Evolutionary conservation across 2,797 vertebrate species (phyloP).

Genomic region (Pseudocheirus occidentalis): DNA sequence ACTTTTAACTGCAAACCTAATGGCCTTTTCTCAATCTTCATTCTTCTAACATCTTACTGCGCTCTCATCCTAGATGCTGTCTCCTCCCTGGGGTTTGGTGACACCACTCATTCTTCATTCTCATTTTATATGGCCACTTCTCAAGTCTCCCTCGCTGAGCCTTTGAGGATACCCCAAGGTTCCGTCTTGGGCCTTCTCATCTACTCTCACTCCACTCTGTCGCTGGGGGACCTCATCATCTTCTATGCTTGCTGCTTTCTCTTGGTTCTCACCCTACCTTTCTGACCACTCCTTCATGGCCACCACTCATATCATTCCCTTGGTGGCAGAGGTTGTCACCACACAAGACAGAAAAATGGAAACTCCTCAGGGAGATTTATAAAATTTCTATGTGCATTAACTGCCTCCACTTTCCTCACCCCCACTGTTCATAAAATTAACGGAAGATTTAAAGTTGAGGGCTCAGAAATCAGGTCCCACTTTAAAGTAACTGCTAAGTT

Average conservation of each 20-base stretch:
- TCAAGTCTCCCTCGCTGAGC: background rate
- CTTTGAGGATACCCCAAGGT: background rate
- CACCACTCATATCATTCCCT: background rate
- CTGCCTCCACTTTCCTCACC: background rate
- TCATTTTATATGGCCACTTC: background rate
- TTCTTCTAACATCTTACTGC: background rate
- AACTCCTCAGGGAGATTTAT: background rate
- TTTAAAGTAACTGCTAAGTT: constrained; percentile 16
- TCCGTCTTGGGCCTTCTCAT: background rate
- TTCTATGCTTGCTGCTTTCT: background rate
- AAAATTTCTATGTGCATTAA: background rate
- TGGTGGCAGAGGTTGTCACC: background rate
- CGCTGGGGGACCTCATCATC: background rate
- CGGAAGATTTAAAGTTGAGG: constrained; percentile 4
- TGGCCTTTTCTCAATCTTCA: background rate
- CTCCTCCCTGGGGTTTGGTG: background rate
- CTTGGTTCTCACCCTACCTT: background rate
- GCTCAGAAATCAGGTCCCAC: background rate
- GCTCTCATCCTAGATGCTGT: background rate
- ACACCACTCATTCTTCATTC: background rate
- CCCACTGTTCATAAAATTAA: background rate
- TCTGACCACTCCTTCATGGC: background rate
- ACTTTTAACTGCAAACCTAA: background rate
- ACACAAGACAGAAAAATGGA: background rate
- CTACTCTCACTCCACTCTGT: background rate